These are phyloP conservation scores for Actenoides hombroni DNA, from an alignment of 2,113 vertebrate genomes.

Conservation along the genomic window DNA sequence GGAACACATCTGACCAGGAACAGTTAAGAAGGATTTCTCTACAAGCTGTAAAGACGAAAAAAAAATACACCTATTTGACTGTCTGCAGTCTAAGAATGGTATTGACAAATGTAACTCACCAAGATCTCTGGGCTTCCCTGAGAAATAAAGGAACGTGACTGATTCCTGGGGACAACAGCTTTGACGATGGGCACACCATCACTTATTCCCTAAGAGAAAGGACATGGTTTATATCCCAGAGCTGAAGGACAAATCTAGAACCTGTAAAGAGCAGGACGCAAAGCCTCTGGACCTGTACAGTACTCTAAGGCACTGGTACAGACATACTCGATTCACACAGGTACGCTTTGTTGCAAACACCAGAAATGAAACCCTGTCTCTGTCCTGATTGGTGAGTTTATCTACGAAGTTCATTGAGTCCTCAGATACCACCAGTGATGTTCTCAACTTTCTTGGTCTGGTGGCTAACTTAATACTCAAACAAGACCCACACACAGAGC, in stretches of 20 bases:
- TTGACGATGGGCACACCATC: slow-evolving; percentile 91
- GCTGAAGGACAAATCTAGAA: neutral
- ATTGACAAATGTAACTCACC: slow-evolving; percentile 77
- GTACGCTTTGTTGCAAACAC: neutral
- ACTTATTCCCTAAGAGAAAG: slow-evolving; percentile 88
- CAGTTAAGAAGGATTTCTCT: neutral
- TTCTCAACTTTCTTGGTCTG: neutral
- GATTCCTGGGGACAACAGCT: slow-evolving; percentile 90
- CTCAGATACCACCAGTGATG: neutral
- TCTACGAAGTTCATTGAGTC: neutral
- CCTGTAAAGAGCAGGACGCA: neutral
- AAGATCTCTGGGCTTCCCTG: slow-evolving; percentile 94
- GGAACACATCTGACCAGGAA: neutral
- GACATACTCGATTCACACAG: neutral
- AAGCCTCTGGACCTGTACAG: neutral
- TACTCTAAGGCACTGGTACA: neutral
- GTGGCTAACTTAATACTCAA: neutral
- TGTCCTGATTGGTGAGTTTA: neutral
- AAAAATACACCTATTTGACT: neutral
- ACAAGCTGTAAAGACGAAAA: neutral
- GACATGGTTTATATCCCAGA: neutral
- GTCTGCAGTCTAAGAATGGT: neutral
- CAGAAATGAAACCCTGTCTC: neutral
- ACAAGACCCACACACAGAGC: neutral
- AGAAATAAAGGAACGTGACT: slow-evolving; percentile 95